phyloP scores from a whole-genome alignment of 2,113 vertebrate species.

The Uropsilus gracilis region DNA sequence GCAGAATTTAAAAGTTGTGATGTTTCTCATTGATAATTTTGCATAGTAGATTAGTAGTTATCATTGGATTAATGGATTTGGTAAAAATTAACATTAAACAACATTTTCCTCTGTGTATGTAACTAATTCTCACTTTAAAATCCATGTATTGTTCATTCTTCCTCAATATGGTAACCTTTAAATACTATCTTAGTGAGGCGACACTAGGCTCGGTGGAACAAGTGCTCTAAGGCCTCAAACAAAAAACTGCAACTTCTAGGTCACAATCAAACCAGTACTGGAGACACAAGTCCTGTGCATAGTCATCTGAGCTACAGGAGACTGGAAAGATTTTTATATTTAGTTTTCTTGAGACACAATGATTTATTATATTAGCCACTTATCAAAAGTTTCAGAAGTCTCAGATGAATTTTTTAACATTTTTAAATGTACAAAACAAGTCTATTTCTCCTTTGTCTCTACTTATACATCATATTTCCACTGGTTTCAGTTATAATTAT shows the following conservation, averaged over 20 bases:
- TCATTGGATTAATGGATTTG: neutral
- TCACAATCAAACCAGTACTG: neutral
- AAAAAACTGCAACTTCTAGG: neutral
- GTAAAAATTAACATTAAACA: neutral
- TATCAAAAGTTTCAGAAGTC: neutral
- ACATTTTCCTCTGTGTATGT: neutral
- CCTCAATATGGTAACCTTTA: neutral
- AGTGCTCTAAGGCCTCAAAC: neutral
- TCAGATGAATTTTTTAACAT: neutral
- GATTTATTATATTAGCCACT: neutral
- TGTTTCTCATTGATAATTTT: neutral
- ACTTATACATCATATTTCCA: neutral
- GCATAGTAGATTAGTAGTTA: neutral
- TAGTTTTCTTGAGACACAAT: neutral
- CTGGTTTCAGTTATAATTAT: neutral
- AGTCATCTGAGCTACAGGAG: neutral
- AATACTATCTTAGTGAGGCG: neutral
- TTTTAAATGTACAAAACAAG: neutral
- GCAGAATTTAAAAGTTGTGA: neutral
- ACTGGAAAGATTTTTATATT: neutral
- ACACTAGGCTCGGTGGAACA: neutral
- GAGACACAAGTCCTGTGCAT: neutral
- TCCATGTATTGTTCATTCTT: neutral
- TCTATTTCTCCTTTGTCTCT: neutral
- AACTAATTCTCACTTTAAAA: neutral